Evolutionary conservation across 2,113 vertebrate genomes (phyloP).

Genomic region (Sorex araneus): DNA sequence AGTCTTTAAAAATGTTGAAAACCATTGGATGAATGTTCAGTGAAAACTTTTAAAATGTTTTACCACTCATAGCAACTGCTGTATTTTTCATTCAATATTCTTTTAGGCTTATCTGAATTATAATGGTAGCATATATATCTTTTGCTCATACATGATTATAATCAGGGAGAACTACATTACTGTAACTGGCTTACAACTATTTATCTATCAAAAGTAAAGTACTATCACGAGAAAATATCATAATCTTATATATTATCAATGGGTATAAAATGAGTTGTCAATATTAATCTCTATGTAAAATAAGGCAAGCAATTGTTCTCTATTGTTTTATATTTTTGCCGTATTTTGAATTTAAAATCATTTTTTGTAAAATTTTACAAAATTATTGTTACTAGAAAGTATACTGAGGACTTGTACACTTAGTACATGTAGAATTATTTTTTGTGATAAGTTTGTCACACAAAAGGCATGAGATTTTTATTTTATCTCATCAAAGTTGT

Average conservation of each 20-base stretch:
- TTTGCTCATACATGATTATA: conserved; percentile 19
- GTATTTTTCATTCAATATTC: neutral
- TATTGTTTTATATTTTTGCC: neutral
- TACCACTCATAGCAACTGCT: neutral
- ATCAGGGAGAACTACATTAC: conserved; percentile 27
- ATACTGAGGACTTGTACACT: neutral
- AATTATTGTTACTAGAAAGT: conserved; percentile 10
- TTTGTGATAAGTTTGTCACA: neutral
- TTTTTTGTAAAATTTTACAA: too few species aligned
- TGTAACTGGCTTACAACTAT: conserved; percentile 30
- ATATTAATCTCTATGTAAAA: conserved; percentile 9
- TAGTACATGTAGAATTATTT: neutral
- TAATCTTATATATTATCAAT: neutral
- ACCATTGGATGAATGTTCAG: conserved; percentile 14
- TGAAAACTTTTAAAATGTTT: neutral
- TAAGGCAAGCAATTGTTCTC: neutral
- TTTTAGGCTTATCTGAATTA: conserved; percentile 54
- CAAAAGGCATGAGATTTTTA: neutral
- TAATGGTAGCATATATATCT: conserved; percentile 10
- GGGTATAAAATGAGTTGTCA: neutral
- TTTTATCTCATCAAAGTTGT: neutral
- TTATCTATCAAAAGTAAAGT: conserved; percentile 59
- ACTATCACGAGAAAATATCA: neutral
- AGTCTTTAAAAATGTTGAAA: neutral
- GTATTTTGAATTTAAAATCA: too few species aligned